Percentiles rank a stretch among this genome's conserved stretches.
phyloP scores from a whole-genome alignment of 2,113 vertebrate genomes.

The Tetrao urogallus region DNA sequence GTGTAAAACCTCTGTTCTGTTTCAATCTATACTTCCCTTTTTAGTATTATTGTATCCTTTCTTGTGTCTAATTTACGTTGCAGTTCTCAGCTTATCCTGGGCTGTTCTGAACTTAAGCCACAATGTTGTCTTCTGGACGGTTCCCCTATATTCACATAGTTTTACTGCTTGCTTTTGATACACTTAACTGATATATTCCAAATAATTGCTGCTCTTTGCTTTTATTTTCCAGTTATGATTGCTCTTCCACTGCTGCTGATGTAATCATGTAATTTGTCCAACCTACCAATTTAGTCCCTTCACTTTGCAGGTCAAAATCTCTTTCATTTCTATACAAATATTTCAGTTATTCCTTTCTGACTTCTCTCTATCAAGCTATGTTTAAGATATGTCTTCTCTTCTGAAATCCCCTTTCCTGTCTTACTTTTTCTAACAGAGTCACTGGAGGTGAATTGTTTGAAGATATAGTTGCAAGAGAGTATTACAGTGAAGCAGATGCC shows the following conservation, averaged over 20 bases:
- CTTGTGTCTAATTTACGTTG: not conserved
- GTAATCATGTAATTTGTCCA: not conserved
- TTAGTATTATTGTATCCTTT: not conserved
- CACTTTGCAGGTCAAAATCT: not conserved
- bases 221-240: not conserved
- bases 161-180: not conserved
- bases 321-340: not conserved
- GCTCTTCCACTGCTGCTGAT: not conserved
- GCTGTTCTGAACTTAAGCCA: not conserved
- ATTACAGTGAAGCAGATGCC: conserved; percentile 94
- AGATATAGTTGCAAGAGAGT: conserved; percentile 93
- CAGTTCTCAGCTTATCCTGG: not conserved
- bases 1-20: not conserved
- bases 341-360: not conserved
- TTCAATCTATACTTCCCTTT: not conserved
- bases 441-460: conserved; percentile 93
- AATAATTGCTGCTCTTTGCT: not conserved
- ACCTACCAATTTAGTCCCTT: not conserved
- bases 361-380: not conserved
- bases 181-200: not conserved
- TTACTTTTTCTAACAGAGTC: conserved; percentile 78
- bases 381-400: not conserved
- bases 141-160: not conserved
- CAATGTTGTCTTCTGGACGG: not conserved
- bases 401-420: not conserved